These are phyloP conservation scores for Channa argus DNA, from an alignment of 2,113 vertebrate species.

Conservation along the genomic window DNA sequence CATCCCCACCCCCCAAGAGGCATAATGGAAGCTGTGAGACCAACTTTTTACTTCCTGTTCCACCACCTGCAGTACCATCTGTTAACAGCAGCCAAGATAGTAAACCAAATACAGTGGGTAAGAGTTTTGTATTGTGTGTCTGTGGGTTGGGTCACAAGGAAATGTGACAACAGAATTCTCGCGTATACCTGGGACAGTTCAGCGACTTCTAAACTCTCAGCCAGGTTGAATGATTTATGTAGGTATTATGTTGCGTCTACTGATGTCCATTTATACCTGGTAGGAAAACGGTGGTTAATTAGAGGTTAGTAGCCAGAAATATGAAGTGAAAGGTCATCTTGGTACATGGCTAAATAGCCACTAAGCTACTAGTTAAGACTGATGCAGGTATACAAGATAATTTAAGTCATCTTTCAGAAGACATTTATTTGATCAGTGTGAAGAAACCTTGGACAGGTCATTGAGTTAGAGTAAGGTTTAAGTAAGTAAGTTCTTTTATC, in stretches of 20 bases:
- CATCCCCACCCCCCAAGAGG: conserved; percentile 77
- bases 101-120: conserved; percentile 54
- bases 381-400: neutral
- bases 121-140: conserved; percentile 35
- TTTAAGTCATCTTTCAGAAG: neutral
- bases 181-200: neutral
- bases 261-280: no score
- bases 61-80: conserved; percentile 37
- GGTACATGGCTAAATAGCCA: neutral
- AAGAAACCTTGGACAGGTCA: no score
- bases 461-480: no score
- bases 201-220: no score
- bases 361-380: neutral
- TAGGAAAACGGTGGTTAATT: no score
- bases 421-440: no score
- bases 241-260: no score
- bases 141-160: neutral
- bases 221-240: no score
- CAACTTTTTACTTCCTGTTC: conserved; percentile 76
- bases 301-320: no score
- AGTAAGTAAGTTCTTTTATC: no score
- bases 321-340: neutral
- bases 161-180: neutral
- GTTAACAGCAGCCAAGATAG: conserved; percentile 24
- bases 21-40: conserved; percentile 71